Percentiles rank a stretch among this genome's conserved stretches.
These are phyloP conservation scores for Syngnathus scovelli DNA, from an alignment of 2,113 vertebrate genomes.

Conservation along the genomic window DNA sequence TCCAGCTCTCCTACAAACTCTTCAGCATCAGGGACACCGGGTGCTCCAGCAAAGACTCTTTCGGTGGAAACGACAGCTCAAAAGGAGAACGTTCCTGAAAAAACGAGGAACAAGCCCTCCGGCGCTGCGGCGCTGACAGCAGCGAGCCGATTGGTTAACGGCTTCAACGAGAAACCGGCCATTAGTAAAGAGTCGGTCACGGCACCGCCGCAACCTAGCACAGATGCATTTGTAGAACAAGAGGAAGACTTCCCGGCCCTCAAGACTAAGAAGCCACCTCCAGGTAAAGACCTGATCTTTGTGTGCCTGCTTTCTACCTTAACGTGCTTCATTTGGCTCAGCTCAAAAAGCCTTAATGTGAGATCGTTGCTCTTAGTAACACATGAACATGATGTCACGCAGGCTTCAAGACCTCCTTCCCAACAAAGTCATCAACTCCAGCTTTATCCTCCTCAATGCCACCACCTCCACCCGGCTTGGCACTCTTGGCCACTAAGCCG, in stretches of 20 bases:
- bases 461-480: conserved; percentile 77
- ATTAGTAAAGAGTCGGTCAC: conserved; percentile 64
- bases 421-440: conserved; percentile 70
- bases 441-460: conserved; percentile 27
- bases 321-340: no score
- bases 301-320: no score
- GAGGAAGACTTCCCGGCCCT: conserved; percentile 93
- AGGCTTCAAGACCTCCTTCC: conserved; percentile 88
- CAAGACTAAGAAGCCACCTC: conserved; percentile 82
- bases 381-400: conserved; percentile 15
- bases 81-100: conserved; percentile 71
- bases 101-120: conserved; percentile 54
- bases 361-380: neutral
- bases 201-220: conserved; percentile 59
- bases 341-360: no score
- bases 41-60: neutral
- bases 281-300: conserved; percentile 39
- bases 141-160: conserved; percentile 69
- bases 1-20: conserved; percentile 1
- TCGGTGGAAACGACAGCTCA: conserved; percentile 20
- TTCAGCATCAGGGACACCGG: neutral
- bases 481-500: conserved; percentile 78
- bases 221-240: conserved; percentile 63
- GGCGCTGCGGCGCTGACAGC: conserved; percentile 1
- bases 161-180: conserved; percentile 69